phyloP scores from a whole-genome alignment of 2,888 invertebrate species.

The Altica lythri region DNA sequence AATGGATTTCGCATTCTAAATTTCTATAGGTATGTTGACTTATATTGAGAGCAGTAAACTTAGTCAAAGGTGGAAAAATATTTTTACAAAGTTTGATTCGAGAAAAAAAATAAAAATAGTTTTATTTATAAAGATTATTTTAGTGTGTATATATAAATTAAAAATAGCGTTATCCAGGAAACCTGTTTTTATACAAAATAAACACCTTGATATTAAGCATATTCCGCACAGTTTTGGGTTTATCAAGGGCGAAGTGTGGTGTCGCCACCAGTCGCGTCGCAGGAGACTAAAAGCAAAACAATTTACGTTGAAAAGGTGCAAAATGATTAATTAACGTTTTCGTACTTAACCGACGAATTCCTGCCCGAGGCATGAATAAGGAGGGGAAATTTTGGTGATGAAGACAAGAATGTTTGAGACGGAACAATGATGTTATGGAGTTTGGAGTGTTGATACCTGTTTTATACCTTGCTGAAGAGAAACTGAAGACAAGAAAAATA shows the following conservation, averaged over 20 bases:
- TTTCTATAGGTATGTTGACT: background rate
- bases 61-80: too few relatives aligned
- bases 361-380: conserved; percentile 18
- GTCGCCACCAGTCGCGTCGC: conserved; percentile 10
- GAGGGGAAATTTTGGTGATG: conserved; percentile 4
- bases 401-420: conserved; percentile 16
- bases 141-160: too few relatives aligned
- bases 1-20: background rate
- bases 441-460: too few relatives aligned
- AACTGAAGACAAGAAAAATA: too few relatives aligned
- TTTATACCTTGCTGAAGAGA: too few relatives aligned
- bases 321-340: conserved; percentile 40
- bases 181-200: conserved; percentile 26
- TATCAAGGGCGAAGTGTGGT: conserved; percentile 22
- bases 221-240: conserved; percentile 31
- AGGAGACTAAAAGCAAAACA: conserved; percentile 33
- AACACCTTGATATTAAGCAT: conserved; percentile 30
- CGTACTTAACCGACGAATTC: conserved; percentile 35
- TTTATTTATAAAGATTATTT: too few relatives aligned
- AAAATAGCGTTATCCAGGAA: conserved; percentile 3
- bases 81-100: too few relatives aligned
- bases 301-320: conserved; percentile 36
- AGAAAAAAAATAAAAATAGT: too few relatives aligned
- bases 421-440: background rate
- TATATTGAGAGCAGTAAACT: background rate